A percentile compares a stretch with the other conserved stretches of the same genome.
These are phyloP conservation scores for Mnemiopsis leidyi DNA, from an alignment of 37 sponge, comb jelly and placozoan species.

Conservation along the genomic window DNA sequence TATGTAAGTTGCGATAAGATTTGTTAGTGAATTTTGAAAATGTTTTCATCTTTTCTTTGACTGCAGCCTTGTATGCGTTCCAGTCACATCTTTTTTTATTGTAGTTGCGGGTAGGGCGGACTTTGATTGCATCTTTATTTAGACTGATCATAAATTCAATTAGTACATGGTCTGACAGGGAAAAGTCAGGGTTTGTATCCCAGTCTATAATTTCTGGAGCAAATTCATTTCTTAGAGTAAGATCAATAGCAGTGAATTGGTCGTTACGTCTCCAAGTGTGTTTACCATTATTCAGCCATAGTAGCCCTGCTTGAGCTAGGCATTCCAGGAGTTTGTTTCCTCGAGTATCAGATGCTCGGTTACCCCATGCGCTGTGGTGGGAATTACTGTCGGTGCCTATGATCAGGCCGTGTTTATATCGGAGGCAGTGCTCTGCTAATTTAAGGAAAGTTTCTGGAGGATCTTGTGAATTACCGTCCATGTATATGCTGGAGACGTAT, in stretches of 20 bases:
- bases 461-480: neutral
- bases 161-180: constrained; percentile 7
- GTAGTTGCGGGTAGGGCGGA: neutral
- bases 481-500: constrained; percentile 29
- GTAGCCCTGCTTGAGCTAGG: neutral
- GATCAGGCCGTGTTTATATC: neutral
- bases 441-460: neutral
- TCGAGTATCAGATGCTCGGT: neutral
- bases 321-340: neutral
- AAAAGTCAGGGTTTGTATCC: constrained; percentile 37
- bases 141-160: constrained; percentile 16
- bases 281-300: neutral
- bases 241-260: neutral
- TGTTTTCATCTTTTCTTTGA: neutral
- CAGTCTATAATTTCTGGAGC: neutral
- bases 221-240: neutral
- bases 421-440: neutral
- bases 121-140: neutral
- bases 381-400: constrained; percentile 61
- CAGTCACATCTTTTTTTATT: constrained; percentile 43
- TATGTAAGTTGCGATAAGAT: neutral
- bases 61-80: neutral
- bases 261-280: neutral
- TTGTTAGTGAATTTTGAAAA: neutral
- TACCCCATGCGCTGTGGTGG: neutral